Percentiles rank a stretch among this genome's conserved stretches.
phyloP scores from a whole-genome alignment of 2,797 vertebrate genomes.

The Gymnoscopelus braueri region DNA sequence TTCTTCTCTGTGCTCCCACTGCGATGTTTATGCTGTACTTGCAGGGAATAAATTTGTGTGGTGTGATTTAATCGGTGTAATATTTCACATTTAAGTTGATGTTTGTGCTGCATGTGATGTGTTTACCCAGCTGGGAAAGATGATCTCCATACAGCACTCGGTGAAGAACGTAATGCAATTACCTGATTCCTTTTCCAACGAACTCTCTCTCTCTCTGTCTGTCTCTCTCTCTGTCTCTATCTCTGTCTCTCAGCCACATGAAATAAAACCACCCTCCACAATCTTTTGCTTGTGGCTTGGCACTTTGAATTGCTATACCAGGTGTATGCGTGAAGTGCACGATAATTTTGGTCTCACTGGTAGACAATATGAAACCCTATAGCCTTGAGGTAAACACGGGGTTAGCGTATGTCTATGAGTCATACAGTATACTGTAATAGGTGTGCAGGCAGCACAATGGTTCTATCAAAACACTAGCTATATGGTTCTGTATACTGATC shows the following conservation, averaged over 20 bases:
- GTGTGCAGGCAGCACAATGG: too few relatives aligned
- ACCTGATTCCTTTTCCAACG: constrained; percentile 73
- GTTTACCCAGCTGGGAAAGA: constrained; percentile 78
- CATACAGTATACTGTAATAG: too few relatives aligned
- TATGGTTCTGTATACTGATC: too few relatives aligned
- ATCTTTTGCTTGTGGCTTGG: neutral
- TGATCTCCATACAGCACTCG: constrained; percentile 63
- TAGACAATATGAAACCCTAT: too few relatives aligned
- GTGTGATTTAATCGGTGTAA: constrained; percentile 70
- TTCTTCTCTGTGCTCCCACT: constrained; percentile 25
- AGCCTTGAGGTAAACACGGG: too few relatives aligned
- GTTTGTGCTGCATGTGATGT: constrained; percentile 73
- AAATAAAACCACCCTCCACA: constrained; percentile 57
- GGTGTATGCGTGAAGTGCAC: too few relatives aligned
- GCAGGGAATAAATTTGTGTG: constrained; percentile 58
- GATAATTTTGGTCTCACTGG: too few relatives aligned
- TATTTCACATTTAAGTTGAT: constrained; percentile 75
- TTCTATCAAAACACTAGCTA: too few relatives aligned
- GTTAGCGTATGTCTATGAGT: too few relatives aligned
- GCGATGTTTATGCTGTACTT: constrained; percentile 60
- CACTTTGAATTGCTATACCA: too few relatives aligned
- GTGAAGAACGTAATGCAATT: constrained; percentile 72
- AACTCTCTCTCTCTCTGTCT: constrained; percentile 27
- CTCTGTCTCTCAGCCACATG: constrained; percentile 29
- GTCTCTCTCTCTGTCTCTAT: too few relatives aligned